Base-by-base conservation (phyloP, 2,113 vertebrate species). In the Caranx ignobilis region DNA sequence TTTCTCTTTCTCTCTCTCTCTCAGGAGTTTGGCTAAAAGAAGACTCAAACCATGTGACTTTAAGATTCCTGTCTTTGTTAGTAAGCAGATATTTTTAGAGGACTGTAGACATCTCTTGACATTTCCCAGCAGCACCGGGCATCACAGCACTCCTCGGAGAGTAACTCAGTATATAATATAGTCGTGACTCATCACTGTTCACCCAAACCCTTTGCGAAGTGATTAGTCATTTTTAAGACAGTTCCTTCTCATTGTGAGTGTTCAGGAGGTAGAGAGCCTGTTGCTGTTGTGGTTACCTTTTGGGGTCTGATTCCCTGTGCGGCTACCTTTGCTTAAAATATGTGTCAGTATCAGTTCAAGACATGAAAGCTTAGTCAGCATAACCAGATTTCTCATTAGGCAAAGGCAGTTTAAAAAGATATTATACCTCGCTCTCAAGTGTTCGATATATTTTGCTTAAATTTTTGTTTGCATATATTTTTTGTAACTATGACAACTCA, bases 81-180 rank as follows among this genome's bases (percentile, higher is more conserved):
- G 31, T 76, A 18, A 56, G n/a, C 50, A 63, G 32, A 63, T 32
- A 37, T 37, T 60, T 5, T 21, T 26, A 3, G 48, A 50, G 48
- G 48, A 19, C 48, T 19, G 2, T 31, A 50, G 37, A 59, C 43
- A 52, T 43, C 19, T 6, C 21, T 11, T 32, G 21, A 43, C 26
- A 34, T 69, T 83, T 75, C 45, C 72, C 57, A 54, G 64, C 75
- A 82, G 32, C 43, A 21, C 1, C 5, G 3, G 43, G 12, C 39
- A 16, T 41, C 54, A 12, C 60, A 0, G 52, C 0, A 0, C 57
- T 71, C 35, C 63, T 72, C 12, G 18, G 31, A 3, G 5, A 69
- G 45, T 39, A 56, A 35, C 45, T 56, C 47, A 12, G 18, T 54
- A 65, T 39, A 55, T 15, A 15, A 71, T 69, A n/a, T 26, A 16